These are phyloP conservation scores for Sweltsa coloradensis DNA, from an alignment of 1,140 invertebrate species.

Conservation along the genomic window DNA sequence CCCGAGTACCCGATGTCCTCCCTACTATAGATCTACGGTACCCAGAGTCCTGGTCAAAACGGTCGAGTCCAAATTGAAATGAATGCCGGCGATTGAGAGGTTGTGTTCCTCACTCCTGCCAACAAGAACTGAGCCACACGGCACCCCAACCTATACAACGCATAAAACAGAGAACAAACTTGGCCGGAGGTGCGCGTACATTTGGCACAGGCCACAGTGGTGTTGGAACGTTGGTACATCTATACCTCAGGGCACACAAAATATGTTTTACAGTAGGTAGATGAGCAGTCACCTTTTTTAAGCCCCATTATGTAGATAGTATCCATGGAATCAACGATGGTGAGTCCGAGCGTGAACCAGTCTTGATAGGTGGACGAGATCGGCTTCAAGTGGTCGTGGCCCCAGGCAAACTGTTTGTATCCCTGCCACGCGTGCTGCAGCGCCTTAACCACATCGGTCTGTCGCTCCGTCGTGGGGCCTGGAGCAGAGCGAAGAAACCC, in stretches of 20 bases:
- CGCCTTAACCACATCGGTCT: conserved; percentile 69
- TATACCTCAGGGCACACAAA: not conserved
- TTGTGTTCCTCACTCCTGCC: not conserved
- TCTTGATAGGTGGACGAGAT: conserved; percentile 66
- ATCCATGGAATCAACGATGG: conserved; percentile 81
- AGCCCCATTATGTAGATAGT: conserved; percentile 88
- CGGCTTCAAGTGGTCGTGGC: conserved; percentile 85
- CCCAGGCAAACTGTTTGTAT: conserved; percentile 87
- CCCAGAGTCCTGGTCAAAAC: too few relatives aligned
- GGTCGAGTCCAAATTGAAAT: too few relatives aligned
- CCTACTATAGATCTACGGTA: too few relatives aligned
- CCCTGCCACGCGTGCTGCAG: conserved; percentile 87
- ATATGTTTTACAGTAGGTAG: not conserved
- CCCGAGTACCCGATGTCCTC: too few relatives aligned
- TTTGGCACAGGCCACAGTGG: too few relatives aligned
- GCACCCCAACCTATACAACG: not conserved
- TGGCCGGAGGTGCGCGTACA: too few relatives aligned
- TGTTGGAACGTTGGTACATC: too few relatives aligned
- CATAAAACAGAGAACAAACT: not conserved
- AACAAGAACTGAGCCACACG: not conserved
- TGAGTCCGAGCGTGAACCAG: conserved; percentile 87
- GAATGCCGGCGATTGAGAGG: too few relatives aligned
- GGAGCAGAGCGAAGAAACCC: not conserved
- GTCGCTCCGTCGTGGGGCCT: conserved; percentile 47
- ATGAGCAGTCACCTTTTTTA: conserved; percentile 51